Evolutionary conservation across 2,797 vertebrate genomes (phyloP).

Genomic region (Cuculus canorus): DNA sequence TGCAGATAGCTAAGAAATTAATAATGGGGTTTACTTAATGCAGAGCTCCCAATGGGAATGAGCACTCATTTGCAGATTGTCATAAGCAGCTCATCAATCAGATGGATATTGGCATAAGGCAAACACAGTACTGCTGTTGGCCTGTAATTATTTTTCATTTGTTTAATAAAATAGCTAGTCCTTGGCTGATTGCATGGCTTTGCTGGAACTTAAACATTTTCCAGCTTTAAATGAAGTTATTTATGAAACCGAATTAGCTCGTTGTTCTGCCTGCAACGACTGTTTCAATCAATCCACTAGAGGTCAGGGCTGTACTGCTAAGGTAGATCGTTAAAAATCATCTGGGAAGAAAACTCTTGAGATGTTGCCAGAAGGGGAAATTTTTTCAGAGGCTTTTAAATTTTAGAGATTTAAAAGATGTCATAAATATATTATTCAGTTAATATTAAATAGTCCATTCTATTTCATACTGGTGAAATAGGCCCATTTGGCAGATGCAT

Average conservation of each 20-base stretch:
- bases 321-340: neutral
- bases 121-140: neutral
- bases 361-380: neutral
- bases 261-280: neutral
- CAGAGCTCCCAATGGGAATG: neutral
- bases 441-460: neutral
- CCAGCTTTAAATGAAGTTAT: neutral
- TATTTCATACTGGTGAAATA: neutral
- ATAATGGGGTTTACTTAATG: neutral
- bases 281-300: conserved; percentile 56
- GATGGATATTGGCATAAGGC: neutral
- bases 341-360: neutral
- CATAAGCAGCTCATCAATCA: conserved; percentile 25
- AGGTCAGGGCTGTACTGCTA: conserved; percentile 62
- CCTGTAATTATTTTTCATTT: conserved; percentile 15
- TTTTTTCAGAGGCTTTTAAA: neutral
- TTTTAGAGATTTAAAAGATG: neutral
- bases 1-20: neutral
- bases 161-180: neutral
- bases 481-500: neutral
- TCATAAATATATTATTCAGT: neutral
- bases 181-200: neutral
- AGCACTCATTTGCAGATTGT: neutral
- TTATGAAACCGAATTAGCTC: neutral
- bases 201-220: conserved; percentile 9